These are phyloP conservation scores for Poeciliopsis paucimaculata DNA, from an alignment of 2,797 vertebrate species.

Conservation along the genomic window DNA sequence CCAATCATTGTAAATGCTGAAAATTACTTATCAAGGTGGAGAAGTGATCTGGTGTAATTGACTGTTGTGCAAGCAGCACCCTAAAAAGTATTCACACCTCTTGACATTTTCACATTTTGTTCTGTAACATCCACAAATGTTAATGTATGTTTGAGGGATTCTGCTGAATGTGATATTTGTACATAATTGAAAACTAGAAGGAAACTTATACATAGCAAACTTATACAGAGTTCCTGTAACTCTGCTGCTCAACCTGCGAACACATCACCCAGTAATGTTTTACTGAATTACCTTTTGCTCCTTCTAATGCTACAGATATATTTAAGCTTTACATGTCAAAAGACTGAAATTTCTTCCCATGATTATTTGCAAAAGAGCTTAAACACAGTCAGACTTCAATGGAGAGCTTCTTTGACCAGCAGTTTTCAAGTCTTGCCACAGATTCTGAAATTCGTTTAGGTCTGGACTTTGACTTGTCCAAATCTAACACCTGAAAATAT, in stretches of 20 bases:
- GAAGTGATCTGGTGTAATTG: constrained; percentile 11
- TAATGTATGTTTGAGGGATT: neutral
- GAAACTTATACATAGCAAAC: neutral
- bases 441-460: neutral
- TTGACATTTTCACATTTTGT: neutral
- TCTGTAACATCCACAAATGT: neutral
- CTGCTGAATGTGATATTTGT: neutral
- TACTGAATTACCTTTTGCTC: neutral
- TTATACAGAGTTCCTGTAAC: no score
- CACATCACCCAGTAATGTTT: neutral
- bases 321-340: neutral
- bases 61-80: neutral
- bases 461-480: neutral
- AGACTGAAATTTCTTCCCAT: neutral
- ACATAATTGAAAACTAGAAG: neutral
- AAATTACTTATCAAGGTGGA: constrained; percentile 33
- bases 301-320: neutral
- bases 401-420: neutral
- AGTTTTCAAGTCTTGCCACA: neutral
- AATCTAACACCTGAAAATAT: neutral
- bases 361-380: neutral
- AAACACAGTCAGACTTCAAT: neutral
- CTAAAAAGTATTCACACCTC: neutral
- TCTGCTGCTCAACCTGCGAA: no score
- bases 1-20: constrained; percentile 64